Percentiles rank a stretch among this genome's conserved stretches.
Conservation (phyloP, 2,797 vertebrate species). For the Pangasius krempfi region DNA sequence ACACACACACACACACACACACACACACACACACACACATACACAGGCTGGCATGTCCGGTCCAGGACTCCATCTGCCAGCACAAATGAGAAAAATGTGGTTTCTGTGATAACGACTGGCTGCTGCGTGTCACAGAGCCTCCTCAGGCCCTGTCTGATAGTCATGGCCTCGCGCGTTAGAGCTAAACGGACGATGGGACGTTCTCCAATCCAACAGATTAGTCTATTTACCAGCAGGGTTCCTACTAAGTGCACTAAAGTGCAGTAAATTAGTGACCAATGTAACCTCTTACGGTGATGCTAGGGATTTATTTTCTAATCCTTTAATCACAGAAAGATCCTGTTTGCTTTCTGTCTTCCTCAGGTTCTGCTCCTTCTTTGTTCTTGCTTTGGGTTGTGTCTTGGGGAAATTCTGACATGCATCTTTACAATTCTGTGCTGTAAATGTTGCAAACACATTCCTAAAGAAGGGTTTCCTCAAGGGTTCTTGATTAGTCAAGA, state of each 20-base stretch:
- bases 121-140: not conserved
- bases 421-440: not conserved
- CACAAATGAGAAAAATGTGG: slow-evolving; percentile 65
- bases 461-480: not conserved
- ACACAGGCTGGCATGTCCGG: slow-evolving; percentile 47
- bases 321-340: slow-evolving; percentile 4
- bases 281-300: not conserved
- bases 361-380: not conserved
- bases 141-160: not conserved
- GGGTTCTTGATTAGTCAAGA: not conserved
- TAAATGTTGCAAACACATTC: not conserved
- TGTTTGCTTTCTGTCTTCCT: not conserved
- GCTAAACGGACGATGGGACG: slow-evolving; percentile 18
- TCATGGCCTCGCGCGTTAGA: not conserved
- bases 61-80: slow-evolving; percentile 59
- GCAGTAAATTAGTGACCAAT: not conserved
- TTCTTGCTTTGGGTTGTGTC: not conserved
- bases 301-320: slow-evolving; percentile 7
- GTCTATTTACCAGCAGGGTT: slow-evolving; percentile 6
- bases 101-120: slow-evolving; percentile 56
- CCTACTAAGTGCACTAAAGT: not conserved
- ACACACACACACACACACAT: not conserved
- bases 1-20: not conserved
- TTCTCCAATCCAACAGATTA: slow-evolving; percentile 6
- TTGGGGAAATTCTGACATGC: not conserved